Base-by-base conservation (phyloP, 2,888 invertebrate genomes). In the Microchrysa polita region DNA sequence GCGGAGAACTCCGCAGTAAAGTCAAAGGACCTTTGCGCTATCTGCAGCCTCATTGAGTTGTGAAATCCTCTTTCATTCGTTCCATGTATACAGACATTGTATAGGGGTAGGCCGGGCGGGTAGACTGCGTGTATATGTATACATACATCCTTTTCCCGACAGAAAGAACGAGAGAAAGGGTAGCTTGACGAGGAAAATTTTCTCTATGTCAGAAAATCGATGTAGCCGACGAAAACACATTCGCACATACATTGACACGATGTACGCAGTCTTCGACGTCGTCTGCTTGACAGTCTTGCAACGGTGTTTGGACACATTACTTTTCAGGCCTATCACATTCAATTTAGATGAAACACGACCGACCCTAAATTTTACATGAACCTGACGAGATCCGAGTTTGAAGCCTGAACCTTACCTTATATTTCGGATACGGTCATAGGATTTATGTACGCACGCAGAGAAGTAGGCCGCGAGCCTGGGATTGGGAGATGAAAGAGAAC, bases 281-380 rank as follows among this genome's bases (percentile, higher is more conserved):
- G 48, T n/a, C 10, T 2, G 48, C 7, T 34, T 34, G 27, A 7
- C 27, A 34, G 27, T 34, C 27, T 7, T 34, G 27, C 27, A 7
- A 34, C 27, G 7, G 27, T 34, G 7, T 34, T 34, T 34, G 27
- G 4, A 34, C 27, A n/a, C 14, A 48, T 48, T n/a, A 48, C 48
- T 48, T 48, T 48, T 12, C n/a, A 48, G 48, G 7, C 48, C 48
- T 48, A 48, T 48, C 48, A n/a, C 48, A 48, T 48, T 48, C 2
- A 48, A 48, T n/a, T n/a, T 48, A 10, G 48, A 10, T 12, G 4
- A 48, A 12, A 48, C 27, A 34, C 48, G 12, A n/a, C 48, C 48
- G 48, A 48, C 48, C 48, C 48, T 48, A 48, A 48, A 48, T n/a
- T 48, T n/a, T 48, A 48, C 12, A n/a, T 48, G 16, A n/a, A n/a